Conservation (phyloP, 2,113 vertebrate genomes). For the Tor tambroides region DNA sequence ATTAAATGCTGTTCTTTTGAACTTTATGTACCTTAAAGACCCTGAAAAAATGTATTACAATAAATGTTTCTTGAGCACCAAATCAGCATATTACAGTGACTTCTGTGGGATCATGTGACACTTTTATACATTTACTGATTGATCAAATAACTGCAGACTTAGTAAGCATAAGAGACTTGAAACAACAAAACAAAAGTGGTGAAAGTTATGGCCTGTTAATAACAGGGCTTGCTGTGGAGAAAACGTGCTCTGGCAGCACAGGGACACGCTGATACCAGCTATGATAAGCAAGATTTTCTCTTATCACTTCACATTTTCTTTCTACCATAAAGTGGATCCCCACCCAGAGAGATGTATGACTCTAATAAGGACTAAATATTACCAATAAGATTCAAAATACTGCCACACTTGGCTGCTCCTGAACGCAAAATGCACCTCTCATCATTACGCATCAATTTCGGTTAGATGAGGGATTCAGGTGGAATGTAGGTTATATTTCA, state of each 20-base stretch:
- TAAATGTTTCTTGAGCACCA: no score
- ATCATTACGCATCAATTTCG: not conserved
- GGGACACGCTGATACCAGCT: not conserved
- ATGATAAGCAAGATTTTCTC: not conserved
- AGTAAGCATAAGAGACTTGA: no score
- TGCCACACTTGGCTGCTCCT: not conserved
- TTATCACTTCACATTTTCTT: not conserved
- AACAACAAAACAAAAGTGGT: not conserved
- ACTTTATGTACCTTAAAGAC: no score
- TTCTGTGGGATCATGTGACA: no score
- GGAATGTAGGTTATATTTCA: not conserved
- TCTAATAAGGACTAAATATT: not conserved
- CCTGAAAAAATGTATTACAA: no score
- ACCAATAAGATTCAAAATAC: not conserved
- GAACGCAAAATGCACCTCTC: not conserved
- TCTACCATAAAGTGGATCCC: not conserved
- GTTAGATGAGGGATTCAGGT: not conserved
- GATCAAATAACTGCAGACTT: no score
- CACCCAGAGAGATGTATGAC: not conserved
- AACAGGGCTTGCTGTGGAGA: not conserved
- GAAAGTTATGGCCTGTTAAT: not conserved
- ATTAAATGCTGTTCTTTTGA: no score
- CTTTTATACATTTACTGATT: no score
- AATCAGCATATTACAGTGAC: no score
- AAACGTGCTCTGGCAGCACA: not conserved